Percentiles rank a stretch among this genome's conserved stretches.
Conservation (phyloP, 2,113 vertebrate genomes). For the Sterrhoptilus dennistouni region DNA sequence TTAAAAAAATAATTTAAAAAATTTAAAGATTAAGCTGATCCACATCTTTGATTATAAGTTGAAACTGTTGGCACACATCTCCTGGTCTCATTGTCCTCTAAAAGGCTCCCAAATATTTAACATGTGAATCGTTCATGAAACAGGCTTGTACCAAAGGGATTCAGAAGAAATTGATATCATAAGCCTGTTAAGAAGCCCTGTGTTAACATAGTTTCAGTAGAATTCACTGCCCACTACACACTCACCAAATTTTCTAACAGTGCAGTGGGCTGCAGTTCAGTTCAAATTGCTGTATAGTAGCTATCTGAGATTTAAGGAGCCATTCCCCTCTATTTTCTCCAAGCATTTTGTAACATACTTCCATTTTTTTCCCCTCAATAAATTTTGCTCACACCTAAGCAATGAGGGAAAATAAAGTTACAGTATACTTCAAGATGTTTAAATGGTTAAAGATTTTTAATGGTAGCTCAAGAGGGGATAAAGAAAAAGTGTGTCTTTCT, state of each 20-base stretch:
- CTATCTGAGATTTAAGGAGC: neutral
- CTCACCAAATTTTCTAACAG: neutral
- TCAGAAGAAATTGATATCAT: neutral
- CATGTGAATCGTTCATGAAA: neutral
- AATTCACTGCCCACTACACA: neutral
- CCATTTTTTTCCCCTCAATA: rapidly evolving
- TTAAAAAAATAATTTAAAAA: neutral
- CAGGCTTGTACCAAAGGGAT: neutral
- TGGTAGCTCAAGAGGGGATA: neutral
- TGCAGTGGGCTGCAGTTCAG: neutral
- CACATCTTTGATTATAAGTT: neutral
- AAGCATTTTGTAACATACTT: rapidly evolving
- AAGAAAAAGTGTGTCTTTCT: neutral
- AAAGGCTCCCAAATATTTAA: neutral
- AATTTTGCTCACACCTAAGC: neutral
- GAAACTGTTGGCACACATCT: rapidly evolving
- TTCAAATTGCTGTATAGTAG: neutral
- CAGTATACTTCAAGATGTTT: neutral
- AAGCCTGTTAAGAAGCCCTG: neutral
- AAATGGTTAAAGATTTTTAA: neutral
- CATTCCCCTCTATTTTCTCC: neutral
- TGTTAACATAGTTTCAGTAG: neutral
- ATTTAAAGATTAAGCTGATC: neutral
- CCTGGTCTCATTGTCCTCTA: rapidly evolving
- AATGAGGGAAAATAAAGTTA: neutral